These are phyloP conservation scores for human (Homo sapiens) DNA, from an alignment of 2,113 vertebrate species.

Conservation along the genomic window GRCh38 chr5:4858001-4858500, in stretches of 20 bases:
- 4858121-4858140: too few species aligned
- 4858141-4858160: neutral
- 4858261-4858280: neutral
- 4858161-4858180: neutral
- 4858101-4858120: accelerated
- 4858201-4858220: neutral
- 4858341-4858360: neutral
- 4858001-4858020: too few species aligned
- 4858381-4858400: neutral
- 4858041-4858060: neutral
- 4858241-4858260: neutral
- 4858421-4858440: neutral
- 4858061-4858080: neutral
- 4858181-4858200: neutral
- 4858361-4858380: neutral
- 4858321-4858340: too few species aligned
- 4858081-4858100: accelerated
- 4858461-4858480: neutral
- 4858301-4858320: neutral
- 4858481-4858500: neutral
- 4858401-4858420: neutral
- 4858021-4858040: too few species aligned
- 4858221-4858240: accelerated
- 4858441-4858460: neutral
- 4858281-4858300: neutral